Conservation (phyloP, 2,113 vertebrate species). For the human (Homo sapiens) region GRCh38 chr7:52423501-52424000, state of each 20-base stretch:
- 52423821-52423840: neutral
- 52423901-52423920: neutral
- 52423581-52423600: neutral
- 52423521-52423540: neutral
- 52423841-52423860: neutral
- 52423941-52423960: neutral
- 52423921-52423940: neutral
- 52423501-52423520: neutral
- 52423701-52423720: neutral
- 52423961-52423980: neutral
- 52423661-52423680: neutral
- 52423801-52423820: neutral
- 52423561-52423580: neutral
- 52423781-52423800: neutral
- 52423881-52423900: neutral
- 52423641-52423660: too few relatives aligned
- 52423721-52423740: accelerated
- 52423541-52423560: neutral
- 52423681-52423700: neutral
- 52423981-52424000: neutral
- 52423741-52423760: neutral
- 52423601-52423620: neutral
- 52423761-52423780: neutral
- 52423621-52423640: neutral
- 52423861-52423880: neutral